Conservation (phyloP, 1,140 invertebrate species). For the Trichoplusia ni region DNA sequence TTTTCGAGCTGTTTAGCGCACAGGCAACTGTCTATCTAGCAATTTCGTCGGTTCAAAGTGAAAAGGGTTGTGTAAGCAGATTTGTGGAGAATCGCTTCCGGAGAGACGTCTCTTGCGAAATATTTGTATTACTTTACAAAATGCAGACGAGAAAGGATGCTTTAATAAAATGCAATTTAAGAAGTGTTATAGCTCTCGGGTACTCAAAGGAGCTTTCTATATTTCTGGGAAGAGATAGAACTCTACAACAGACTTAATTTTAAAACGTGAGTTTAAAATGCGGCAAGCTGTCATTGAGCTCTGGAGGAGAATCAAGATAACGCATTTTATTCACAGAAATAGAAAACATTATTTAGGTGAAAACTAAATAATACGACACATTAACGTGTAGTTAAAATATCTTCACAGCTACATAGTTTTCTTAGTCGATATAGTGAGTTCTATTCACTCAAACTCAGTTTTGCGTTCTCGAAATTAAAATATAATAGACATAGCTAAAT, state of each 20-base stretch:
- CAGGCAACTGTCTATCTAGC: conserved; percentile 37
- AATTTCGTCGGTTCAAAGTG: conserved; percentile 38
- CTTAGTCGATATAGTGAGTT: no score
- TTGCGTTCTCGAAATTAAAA: no score
- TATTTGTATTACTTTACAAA: conserved; percentile 33
- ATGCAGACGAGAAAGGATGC: conserved; percentile 15
- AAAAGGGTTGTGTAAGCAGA: conserved; percentile 41
- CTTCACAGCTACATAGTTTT: no score
- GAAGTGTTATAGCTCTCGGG: conserved; percentile 1
- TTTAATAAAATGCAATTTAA: conserved; percentile 30
- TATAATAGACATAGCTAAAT: no score
- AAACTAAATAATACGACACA: no score
- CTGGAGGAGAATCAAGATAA: no score
- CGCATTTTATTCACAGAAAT: no score
- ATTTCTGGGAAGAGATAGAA: conserved; percentile 8
- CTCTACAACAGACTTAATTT: neutral
- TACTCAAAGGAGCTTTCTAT: neutral
- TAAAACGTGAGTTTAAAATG: neutral
- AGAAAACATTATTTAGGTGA: no score
- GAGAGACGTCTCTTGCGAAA: conserved; percentile 25
- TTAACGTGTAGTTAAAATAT: no score
- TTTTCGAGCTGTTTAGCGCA: conserved; percentile 45
- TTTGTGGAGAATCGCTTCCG: conserved; percentile 24
- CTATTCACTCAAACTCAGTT: no score
- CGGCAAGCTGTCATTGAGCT: no score